These are phyloP conservation scores for Andrena minutula DNA, from an alignment of 2,888 invertebrate genomes.

Conservation along the genomic window DNA sequence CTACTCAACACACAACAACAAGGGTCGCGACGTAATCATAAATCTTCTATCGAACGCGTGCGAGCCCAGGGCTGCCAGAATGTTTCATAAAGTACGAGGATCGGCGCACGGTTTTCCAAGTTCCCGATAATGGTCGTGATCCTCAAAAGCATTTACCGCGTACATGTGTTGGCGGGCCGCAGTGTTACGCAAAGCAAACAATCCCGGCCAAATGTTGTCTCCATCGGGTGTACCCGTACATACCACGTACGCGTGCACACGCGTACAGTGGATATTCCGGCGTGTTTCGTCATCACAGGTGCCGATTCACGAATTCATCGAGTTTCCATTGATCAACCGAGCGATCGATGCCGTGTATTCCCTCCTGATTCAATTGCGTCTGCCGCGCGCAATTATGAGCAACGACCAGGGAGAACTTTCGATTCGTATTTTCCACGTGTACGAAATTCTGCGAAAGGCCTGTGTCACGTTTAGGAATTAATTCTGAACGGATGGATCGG, in stretches of 20 bases:
- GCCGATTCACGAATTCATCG: slow-evolving; percentile 62
- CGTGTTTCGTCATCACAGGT: slow-evolving; percentile 58
- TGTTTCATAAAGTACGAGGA: slow-evolving; percentile 26
- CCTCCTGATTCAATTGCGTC: slow-evolving; percentile 56
- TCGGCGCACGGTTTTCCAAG: slow-evolving; percentile 23
- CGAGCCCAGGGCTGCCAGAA: slow-evolving; percentile 18
- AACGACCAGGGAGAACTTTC: slow-evolving; percentile 24
- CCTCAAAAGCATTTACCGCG: slow-evolving; percentile 32
- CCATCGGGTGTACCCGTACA: slow-evolving; percentile 35
- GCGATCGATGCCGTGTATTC: slow-evolving; percentile 56
- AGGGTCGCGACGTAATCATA: no score
- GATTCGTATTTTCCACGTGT: slow-evolving; percentile 27
- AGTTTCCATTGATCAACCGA: slow-evolving; percentile 50
- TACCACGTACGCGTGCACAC: slow-evolving; percentile 17
- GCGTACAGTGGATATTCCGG: slow-evolving; percentile 12
- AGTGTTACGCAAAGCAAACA: slow-evolving; percentile 45
- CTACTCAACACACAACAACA: no score
- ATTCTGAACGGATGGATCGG: slow-evolving; percentile 16
- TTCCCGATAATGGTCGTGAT: slow-evolving; percentile 46
- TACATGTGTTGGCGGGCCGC: slow-evolving; percentile 13
- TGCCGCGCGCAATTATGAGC: slow-evolving; percentile 54
- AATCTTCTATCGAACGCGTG: background rate
- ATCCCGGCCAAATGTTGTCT: slow-evolving; percentile 57
- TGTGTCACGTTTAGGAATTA: slow-evolving; percentile 36
- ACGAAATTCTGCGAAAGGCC: slow-evolving; percentile 42